Conservation (phyloP, 2,113 vertebrate genomes). For the Sinocyclocheilus grahami region DNA sequence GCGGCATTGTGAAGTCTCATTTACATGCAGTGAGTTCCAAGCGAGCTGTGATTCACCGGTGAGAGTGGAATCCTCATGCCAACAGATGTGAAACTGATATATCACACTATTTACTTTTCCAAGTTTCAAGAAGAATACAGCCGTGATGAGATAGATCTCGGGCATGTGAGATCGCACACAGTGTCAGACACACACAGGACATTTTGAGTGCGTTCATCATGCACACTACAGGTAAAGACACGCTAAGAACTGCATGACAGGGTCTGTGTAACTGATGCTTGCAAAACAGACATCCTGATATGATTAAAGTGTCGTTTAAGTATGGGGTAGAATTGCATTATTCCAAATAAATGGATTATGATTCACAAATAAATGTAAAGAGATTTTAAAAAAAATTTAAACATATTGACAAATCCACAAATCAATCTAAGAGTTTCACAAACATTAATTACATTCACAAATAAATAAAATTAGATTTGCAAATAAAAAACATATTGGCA, state of each 20-base stretch:
- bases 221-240: background rate
- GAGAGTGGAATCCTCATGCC: slow-evolving; percentile 3
- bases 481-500: too few species aligned
- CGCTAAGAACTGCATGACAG: background rate
- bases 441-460: too few species aligned
- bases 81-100: slow-evolving; percentile 16
- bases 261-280: background rate
- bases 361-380: too few species aligned
- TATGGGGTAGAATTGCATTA: too few species aligned
- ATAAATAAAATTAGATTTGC: too few species aligned
- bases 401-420: too few species aligned
- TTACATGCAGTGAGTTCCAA: slow-evolving; percentile 14
- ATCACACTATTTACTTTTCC: slow-evolving; percentile 27
- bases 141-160: background rate
- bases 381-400: too few species aligned
- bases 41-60: background rate
- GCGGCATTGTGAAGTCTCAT: slow-evolving; percentile 42
- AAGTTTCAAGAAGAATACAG: background rate
- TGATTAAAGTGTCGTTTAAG: too few species aligned
- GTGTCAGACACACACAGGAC: slow-evolving; percentile 10
- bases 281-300: background rate
- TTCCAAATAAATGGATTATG: too few species aligned
- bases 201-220: background rate
- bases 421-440: too few species aligned
- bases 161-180: slow-evolving; percentile 8